phyloP scores from a whole-genome alignment of 2,797 vertebrate genomes.

The Notolepis coatsorum region DNA sequence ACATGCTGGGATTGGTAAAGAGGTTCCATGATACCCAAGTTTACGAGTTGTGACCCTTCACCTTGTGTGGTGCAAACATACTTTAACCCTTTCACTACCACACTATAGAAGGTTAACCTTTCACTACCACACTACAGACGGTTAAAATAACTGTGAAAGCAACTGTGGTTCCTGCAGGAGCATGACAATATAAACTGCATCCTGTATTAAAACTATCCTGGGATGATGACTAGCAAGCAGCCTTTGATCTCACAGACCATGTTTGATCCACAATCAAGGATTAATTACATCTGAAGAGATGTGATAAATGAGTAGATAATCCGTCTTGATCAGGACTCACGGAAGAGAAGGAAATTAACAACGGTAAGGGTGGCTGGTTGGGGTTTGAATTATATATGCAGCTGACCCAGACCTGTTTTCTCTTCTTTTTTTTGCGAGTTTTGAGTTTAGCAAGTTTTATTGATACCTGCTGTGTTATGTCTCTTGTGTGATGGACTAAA shows the following conservation, averaged over 20 bases:
- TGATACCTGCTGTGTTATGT: not conserved
- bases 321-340: slow-evolving; percentile 4
- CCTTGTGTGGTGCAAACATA: too few species aligned
- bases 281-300: slow-evolving; percentile 55
- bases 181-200: slow-evolving; percentile 28
- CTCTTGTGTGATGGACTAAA: not conserved
- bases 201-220: slow-evolving; percentile 34
- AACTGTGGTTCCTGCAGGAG: too few species aligned
- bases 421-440: not conserved
- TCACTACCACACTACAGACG: too few species aligned
- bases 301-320: slow-evolving; percentile 50
- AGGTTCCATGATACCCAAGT: too few species aligned
- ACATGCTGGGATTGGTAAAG: too few species aligned
- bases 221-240: slow-evolving; percentile 54
- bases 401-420: too few species aligned
- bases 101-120: too few species aligned
- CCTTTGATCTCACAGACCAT: slow-evolving; percentile 52
- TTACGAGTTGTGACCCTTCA: too few species aligned
- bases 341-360: slow-evolving; percentile 10
- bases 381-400: not conserved
- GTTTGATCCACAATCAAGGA: slow-evolving; percentile 61
- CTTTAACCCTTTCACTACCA: too few species aligned
- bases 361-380: not conserved
- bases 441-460: not conserved
- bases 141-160: too few species aligned